These are phyloP conservation scores for Acipenser ruthenus DNA, from an alignment of 2,797 vertebrate species.

Conservation along the genomic window DNA sequence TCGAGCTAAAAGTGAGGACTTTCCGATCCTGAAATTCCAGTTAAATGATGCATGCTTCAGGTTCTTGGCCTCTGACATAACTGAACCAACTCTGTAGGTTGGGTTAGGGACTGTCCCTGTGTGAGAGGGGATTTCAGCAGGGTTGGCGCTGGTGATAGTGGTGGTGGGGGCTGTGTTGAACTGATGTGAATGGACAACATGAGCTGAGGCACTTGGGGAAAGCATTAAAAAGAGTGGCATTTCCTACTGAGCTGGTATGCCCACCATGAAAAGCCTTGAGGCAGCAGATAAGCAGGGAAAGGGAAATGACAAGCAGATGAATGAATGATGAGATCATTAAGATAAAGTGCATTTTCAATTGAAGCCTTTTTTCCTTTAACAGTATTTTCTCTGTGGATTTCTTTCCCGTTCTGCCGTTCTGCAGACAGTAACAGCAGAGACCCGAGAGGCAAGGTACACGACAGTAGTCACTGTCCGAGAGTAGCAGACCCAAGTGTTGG, in stretches of 20 bases:
- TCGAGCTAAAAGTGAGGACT: conserved; percentile 44
- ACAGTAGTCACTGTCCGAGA: not conserved
- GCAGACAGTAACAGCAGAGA: no score
- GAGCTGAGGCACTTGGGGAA: conserved; percentile 17
- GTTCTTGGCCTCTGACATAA: conserved; percentile 16
- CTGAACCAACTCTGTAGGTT: conserved; percentile 26
- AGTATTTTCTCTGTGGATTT: conserved; percentile 17
- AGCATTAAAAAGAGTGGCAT: conserved; percentile 22
- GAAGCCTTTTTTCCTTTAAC: conserved; percentile 26
- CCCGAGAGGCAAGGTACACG: no score
- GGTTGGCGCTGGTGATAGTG: conserved; percentile 2
- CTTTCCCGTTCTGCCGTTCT: conserved; percentile 7
- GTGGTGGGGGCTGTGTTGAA: conserved; percentile 14
- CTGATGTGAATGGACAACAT: conserved; percentile 13
- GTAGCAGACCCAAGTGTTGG: conserved; percentile 27
- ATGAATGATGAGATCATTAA: conserved; percentile 55
- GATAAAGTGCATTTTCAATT: conserved; percentile 32
- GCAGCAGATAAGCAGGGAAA: conserved; percentile 31
- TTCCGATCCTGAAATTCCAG: conserved; percentile 57
- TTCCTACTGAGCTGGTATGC: conserved; percentile 35
- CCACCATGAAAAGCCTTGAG: conserved; percentile 31
- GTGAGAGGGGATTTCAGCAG: conserved; percentile 45
- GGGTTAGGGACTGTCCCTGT: conserved; percentile 46
- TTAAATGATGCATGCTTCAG: conserved; percentile 21
- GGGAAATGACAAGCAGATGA: conserved; percentile 41